Conservation (phyloP, 2,888 invertebrate species). For the Anthophora plumipes region DNA sequence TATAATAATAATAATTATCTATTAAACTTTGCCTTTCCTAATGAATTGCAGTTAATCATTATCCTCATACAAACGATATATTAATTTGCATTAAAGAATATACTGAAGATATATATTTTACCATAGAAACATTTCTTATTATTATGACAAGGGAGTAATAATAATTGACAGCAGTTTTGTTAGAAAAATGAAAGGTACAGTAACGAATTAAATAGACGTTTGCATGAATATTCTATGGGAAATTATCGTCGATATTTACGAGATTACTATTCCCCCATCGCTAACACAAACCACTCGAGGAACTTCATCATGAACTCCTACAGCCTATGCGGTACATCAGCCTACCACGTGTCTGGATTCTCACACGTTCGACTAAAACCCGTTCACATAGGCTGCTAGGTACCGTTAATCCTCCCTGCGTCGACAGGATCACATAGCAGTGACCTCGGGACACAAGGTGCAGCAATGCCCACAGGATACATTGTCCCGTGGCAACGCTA, state of each 20-base stretch:
- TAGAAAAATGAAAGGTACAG: too few species aligned
- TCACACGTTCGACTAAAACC: constrained; percentile 53
- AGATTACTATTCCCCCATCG: constrained; percentile 2
- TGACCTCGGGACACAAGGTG: constrained; percentile 47
- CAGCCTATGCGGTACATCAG: constrained; percentile 18
- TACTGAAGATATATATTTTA: too few species aligned
- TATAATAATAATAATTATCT: too few species aligned
- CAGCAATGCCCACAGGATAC: constrained; percentile 60
- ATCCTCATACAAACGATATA: too few species aligned
- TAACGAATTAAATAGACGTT: neutral
- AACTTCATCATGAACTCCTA: constrained; percentile 30
- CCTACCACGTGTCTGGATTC: constrained; percentile 51
- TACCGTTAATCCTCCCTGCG: constrained; percentile 76
- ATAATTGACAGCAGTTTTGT: too few species aligned
- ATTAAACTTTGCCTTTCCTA: too few species aligned
- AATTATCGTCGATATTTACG: neutral
- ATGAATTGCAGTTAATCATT: too few species aligned
- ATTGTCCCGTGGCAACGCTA: constrained; percentile 55
- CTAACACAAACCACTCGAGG: neutral
- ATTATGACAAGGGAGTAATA: too few species aligned
- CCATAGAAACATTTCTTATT: too few species aligned
- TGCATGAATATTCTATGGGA: neutral
- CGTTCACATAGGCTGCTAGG: constrained; percentile 53
- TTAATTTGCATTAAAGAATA: too few species aligned
- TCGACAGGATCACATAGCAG: constrained; percentile 71